These are phyloP conservation scores for Xylocampa areola DNA, from an alignment of 2,888 invertebrate species.

Conservation along the genomic window DNA sequence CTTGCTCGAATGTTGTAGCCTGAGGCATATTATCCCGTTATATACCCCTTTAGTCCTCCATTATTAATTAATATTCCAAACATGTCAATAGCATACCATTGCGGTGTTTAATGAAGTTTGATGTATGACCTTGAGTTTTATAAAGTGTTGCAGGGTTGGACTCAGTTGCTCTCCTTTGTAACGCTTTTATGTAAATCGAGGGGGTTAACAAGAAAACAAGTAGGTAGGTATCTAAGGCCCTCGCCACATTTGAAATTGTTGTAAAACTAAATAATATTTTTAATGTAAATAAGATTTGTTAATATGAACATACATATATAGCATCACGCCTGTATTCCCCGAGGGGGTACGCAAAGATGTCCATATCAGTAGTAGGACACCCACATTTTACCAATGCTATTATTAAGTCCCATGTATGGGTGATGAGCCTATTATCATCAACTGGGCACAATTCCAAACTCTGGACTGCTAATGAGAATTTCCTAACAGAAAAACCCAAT, in stretches of 20 bases:
- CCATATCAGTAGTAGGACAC: no score
- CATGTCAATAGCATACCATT: slow-evolving; percentile 61
- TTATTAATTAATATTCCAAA: slow-evolving; percentile 76
- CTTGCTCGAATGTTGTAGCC: slow-evolving; percentile 59
- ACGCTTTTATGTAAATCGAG: not conserved
- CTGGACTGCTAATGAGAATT: no score
- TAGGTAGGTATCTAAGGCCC: no score
- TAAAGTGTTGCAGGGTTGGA: slow-evolving; percentile 21
- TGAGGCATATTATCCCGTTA: slow-evolving; percentile 59
- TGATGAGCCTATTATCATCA: no score
- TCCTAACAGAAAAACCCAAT: no score
- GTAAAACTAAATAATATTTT: not conserved
- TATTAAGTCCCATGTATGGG: no score
- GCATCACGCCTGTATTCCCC: no score
- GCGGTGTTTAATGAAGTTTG: slow-evolving; percentile 61
- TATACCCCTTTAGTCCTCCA: slow-evolving; percentile 64
- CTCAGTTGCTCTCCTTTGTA: slow-evolving; percentile 20
- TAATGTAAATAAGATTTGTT: no score
- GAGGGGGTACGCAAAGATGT: no score
- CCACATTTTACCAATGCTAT: no score
- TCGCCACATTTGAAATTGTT: slow-evolving; percentile 1
- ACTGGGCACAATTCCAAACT: no score
- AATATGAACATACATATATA: no score
- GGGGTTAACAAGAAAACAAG: slow-evolving; percentile 7
- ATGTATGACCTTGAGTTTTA: slow-evolving; percentile 39